Evolutionary conservation across 1,140 invertebrate genomes (phyloP).

Genomic region (Drosophila ercepeae): DNA sequence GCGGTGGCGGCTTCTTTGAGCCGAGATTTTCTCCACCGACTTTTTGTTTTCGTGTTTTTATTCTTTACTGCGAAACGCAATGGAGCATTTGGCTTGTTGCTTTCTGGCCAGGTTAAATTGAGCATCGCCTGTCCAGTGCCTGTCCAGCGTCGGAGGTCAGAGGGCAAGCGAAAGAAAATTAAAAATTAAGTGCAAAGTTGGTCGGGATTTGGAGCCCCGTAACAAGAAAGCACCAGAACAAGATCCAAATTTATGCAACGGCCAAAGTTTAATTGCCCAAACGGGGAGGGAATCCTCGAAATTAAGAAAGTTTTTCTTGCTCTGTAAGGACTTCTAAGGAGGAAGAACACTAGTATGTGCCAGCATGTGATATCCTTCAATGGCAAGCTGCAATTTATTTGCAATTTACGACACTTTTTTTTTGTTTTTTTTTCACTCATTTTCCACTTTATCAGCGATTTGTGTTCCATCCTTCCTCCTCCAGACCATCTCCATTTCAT

Average conservation of each 20-base stretch:
- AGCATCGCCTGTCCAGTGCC: conserved; percentile 58
- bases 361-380: conserved; percentile 13
- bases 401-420: conserved; percentile 46
- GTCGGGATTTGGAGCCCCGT: conserved; percentile 20
- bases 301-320: neutral
- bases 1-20: no score
- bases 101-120: conserved; percentile 67
- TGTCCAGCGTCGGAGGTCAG: conserved; percentile 20
- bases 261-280: conserved; percentile 61
- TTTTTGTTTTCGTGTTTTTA: conserved; percentile 9
- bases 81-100: conserved; percentile 39
- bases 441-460: conserved; percentile 81
- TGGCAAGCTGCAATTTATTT: conserved; percentile 45
- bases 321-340: neutral
- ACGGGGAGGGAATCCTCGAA: neutral
- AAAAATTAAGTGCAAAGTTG: conserved; percentile 69
- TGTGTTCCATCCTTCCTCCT: conserved; percentile 16
- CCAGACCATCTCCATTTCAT: neutral
- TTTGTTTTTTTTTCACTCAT: conserved; percentile 61
- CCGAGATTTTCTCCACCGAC: conserved; percentile 30
- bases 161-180: conserved; percentile 59
- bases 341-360: neutral
- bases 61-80: conserved; percentile 36
- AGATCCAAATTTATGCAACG: conserved; percentile 48
- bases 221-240: conserved; percentile 1